Evolutionary conservation across 1,140 invertebrate species (phyloP).

Genomic region (Parasteatoda tepidariorum): DNA sequence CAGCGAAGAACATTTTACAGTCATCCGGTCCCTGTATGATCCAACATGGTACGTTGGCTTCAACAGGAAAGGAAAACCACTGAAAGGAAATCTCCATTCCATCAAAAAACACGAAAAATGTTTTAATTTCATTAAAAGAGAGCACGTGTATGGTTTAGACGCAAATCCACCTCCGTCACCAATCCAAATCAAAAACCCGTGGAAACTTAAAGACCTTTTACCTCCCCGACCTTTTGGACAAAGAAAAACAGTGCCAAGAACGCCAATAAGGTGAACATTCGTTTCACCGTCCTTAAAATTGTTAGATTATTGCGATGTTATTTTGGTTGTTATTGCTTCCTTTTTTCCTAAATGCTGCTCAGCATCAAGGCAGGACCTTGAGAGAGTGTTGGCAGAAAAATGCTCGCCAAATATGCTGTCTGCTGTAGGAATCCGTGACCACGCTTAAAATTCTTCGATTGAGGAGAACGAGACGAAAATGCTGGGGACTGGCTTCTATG

Average conservation of each 20-base stretch:
- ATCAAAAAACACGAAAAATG: constrained; percentile 7
- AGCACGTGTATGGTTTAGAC: constrained; percentile 17
- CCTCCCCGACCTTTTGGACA: neutral
- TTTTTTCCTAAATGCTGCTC: constrained; percentile 13
- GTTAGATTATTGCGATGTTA: neutral
- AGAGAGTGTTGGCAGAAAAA: neutral
- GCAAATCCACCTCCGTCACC: constrained; percentile 1
- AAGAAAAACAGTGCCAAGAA: constrained; percentile 40
- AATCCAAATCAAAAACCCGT: constrained; percentile 23
- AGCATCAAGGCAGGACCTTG: constrained; percentile 27
- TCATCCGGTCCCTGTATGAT: constrained; percentile 31
- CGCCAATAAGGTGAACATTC: constrained; percentile 38
- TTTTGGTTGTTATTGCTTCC: constrained; percentile 32
- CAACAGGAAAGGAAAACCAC: constrained; percentile 40
- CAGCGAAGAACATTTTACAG: constrained; percentile 44
- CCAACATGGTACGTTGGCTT: constrained; percentile 49
- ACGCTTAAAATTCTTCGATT: too few relatives aligned
- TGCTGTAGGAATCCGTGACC: too few relatives aligned
- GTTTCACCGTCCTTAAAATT: neutral
- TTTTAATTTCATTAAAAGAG: constrained; percentile 45
- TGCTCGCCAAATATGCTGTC: too few relatives aligned
- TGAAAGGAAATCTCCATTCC: constrained; percentile 26
- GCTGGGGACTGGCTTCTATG: constrained; percentile 16
- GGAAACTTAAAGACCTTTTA: constrained; percentile 40
- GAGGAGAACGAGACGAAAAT: neutral